phyloP scores from a whole-genome alignment of 2,888 invertebrate species.

The Cantharis nigra region DNA sequence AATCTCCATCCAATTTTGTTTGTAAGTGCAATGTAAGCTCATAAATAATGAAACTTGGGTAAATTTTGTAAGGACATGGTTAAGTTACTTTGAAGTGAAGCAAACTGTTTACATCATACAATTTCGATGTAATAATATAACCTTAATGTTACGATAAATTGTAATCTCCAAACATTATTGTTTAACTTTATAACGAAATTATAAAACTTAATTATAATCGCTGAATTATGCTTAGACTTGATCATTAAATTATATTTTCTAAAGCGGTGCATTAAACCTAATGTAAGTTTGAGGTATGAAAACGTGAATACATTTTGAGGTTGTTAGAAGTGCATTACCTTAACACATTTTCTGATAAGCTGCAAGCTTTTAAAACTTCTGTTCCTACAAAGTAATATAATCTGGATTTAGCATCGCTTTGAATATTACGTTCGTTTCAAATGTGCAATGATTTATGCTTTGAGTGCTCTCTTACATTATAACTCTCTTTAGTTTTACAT shows the following conservation, averaged over 20 bases:
- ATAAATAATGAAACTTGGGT: constrained; percentile 3
- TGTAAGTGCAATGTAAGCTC: background rate
- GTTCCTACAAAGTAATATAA: constrained; percentile 13
- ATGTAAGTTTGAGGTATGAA: background rate
- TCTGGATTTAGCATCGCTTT: constrained; percentile 7
- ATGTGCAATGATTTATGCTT: background rate
- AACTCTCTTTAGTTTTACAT: background rate
- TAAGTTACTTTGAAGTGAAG: background rate
- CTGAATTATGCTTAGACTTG: background rate
- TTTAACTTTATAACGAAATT: background rate
- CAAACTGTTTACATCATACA: background rate
- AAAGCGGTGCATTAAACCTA: background rate
- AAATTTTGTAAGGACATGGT: constrained; percentile 1
- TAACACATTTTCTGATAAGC: background rate
- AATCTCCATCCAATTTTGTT: background rate
- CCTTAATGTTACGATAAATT: background rate
- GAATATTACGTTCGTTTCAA: background rate
- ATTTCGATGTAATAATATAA: background rate
- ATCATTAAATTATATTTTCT: background rate
- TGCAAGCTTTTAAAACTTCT: constrained; percentile 10
- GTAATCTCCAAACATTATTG: background rate
- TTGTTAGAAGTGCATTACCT: background rate
- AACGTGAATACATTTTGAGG: background rate
- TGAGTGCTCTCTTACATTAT: background rate
- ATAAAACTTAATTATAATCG: background rate